Evolutionary conservation across 2,888 invertebrate genomes (phyloP).

Genomic region (Dorcus hopei): DNA sequence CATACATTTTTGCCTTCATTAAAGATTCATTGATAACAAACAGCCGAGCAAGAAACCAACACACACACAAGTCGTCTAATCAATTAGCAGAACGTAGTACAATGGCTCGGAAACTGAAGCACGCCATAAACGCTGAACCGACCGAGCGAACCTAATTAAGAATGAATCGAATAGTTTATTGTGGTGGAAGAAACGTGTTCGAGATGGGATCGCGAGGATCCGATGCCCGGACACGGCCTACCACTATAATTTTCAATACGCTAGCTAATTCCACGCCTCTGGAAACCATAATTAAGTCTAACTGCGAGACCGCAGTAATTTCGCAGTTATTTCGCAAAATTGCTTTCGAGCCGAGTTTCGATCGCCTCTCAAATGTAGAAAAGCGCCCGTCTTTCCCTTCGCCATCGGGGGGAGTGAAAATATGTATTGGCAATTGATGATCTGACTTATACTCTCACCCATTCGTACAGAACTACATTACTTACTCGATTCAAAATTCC

Average conservation of each 20-base stretch:
- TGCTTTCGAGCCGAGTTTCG: no score
- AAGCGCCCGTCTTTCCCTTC: no score
- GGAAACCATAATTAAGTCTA: constrained; percentile 15
- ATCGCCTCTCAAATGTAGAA: no score
- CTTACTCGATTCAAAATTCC: no score
- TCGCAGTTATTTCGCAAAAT: background rate
- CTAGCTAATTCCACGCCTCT: constrained; percentile 17
- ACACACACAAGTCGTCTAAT: background rate
- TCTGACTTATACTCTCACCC: no score
- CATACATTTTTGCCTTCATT: background rate
- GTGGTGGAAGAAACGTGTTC: constrained; percentile 12
- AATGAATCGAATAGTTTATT: constrained; percentile 19
- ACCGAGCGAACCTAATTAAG: constrained; percentile 18
- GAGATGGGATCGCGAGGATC: constrained; percentile 10
- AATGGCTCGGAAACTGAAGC: background rate
- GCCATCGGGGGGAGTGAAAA: no score
- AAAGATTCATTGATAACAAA: background rate
- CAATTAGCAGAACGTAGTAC: background rate
- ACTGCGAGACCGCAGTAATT: constrained; percentile 17
- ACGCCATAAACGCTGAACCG: constrained; percentile 2
- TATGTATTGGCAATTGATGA: no score
- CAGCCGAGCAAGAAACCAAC: background rate
- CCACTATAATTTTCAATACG: constrained; percentile 17
- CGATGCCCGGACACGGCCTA: constrained; percentile 9
- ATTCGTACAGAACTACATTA: no score